Conservation (phyloP, 2,113 vertebrate genomes). For the Mobula birostris region DNA sequence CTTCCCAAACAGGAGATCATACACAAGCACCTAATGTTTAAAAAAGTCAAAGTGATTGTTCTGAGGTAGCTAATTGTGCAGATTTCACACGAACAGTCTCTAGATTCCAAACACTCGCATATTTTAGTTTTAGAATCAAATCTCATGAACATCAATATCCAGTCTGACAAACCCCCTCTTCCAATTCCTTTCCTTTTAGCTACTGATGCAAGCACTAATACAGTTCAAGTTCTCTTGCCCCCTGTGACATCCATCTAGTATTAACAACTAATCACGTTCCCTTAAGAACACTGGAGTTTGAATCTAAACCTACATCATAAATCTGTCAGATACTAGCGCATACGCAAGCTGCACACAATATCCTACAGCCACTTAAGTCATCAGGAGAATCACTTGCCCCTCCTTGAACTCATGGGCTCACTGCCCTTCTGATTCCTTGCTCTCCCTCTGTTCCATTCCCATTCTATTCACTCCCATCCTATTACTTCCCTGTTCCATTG, state of each 20-base stretch:
- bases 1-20: constrained; percentile 79
- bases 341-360: background rate
- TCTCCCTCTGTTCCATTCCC: too few relatives aligned
- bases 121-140: background rate
- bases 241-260: background rate
- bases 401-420: too few relatives aligned
- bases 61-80: background rate
- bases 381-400: background rate
- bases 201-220: background rate
- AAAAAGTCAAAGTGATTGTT: background rate
- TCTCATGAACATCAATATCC: background rate
- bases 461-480: too few relatives aligned
- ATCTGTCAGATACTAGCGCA: background rate
- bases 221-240: background rate
- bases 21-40: constrained; percentile 71
- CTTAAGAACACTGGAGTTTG: background rate
- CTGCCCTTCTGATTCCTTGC: too few relatives aligned
- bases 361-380: background rate
- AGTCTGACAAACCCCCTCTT: background rate
- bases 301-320: background rate
- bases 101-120: background rate
- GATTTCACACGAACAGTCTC: background rate
- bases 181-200: background rate
- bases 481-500: too few relatives aligned
- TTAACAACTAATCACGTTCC: background rate